Evolutionary conservation across 37 sponge, comb jelly and placozoan genomes (phyloP), one percentile per base, ranked within the genome.

Genomic region (Axinella damicornis): DNA sequence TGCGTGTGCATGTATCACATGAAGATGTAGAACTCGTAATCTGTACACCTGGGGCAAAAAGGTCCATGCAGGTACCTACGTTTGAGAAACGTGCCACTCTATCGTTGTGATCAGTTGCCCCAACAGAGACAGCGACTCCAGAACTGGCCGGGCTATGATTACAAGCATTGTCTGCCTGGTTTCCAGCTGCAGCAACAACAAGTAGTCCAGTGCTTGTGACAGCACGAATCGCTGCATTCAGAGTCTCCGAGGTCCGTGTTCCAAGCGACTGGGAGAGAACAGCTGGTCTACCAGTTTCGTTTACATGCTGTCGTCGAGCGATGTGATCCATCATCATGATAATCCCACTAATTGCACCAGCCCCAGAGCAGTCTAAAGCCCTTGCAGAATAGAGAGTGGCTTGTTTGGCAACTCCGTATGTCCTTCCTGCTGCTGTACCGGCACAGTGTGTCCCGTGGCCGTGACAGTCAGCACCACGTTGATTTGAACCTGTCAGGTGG

Each of bases 391-490:
- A 90, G 31, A 94, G 69, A 12, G 35, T 73, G 22, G 74, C 87
- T 32, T 87, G 65, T 46, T 90, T 94, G 5, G 94, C 90, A 22
- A 94, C 90, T 21, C 94, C 94, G 39, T 84, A 87, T 28, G 68
- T 86, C 38, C 78, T 89, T 0, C 94, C 94, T 52, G 90, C 94
- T 24, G 85, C 87, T 24, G 81, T 89, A 1, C 84, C 90, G 14
- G 94, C 94, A 79, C 87, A 83, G 65, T 94, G 94, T 0, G 94
- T 87, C 11, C 94, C 94, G 35, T 94, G 94, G 12, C 94, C 91
- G 56, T 90, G 82, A 74, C 95, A 94, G 57, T 94, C 95, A 0
- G 16, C 41, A n/a, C 95, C 92, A 57, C 71, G 22, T 18, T 75
- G 69, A n/a, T 63, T 21, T 17, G 82, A 77, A 0, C 89, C 92